phyloP scores from a whole-genome alignment of 92 coral and sea anemone species.

The Palythoa heliodiscus region DNA sequence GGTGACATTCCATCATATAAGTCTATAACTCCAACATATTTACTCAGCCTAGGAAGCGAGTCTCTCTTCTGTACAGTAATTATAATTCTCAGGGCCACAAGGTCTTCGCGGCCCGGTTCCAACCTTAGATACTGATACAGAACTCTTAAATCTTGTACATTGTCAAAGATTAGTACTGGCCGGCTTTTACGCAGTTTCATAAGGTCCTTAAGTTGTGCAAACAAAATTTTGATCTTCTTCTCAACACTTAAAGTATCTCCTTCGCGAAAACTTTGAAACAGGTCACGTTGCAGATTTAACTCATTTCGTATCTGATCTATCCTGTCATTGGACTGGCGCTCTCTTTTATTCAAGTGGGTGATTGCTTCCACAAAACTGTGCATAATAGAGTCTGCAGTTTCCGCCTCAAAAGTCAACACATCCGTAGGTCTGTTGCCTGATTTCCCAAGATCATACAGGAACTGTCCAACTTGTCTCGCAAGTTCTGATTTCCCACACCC shows the following conservation, averaged over 20 bases:
- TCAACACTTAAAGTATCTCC: constrained; percentile 51
- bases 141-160: constrained; percentile 59
- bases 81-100: constrained; percentile 53
- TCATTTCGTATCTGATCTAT: constrained; percentile 63
- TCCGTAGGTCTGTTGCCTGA: constrained; percentile 58
- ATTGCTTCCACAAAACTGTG: constrained; percentile 65
- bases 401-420: constrained; percentile 71
- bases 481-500: constrained; percentile 91
- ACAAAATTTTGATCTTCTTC: constrained; percentile 48
- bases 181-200: constrained; percentile 62
- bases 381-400: constrained; percentile 55
- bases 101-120: constrained; percentile 71
- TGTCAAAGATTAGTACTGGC: constrained; percentile 83
- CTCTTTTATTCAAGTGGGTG: constrained; percentile 52
- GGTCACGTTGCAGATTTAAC: constrained; percentile 51
- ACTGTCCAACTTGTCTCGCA: constrained; percentile 78
- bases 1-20: constrained; percentile 70
- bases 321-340: constrained; percentile 41
- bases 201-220: constrained; percentile 65
- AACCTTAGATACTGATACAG: constrained; percentile 61
- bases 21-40: constrained; percentile 50
- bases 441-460: constrained; percentile 48
- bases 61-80: constrained; percentile 67
- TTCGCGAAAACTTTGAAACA: constrained; percentile 46
- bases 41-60: constrained; percentile 53